Evolutionary conservation across 2,797 vertebrate genomes (phyloP), one percentile per base, ranked within the genome.

Genomic region (Pyrrhura leucotis): DNA sequence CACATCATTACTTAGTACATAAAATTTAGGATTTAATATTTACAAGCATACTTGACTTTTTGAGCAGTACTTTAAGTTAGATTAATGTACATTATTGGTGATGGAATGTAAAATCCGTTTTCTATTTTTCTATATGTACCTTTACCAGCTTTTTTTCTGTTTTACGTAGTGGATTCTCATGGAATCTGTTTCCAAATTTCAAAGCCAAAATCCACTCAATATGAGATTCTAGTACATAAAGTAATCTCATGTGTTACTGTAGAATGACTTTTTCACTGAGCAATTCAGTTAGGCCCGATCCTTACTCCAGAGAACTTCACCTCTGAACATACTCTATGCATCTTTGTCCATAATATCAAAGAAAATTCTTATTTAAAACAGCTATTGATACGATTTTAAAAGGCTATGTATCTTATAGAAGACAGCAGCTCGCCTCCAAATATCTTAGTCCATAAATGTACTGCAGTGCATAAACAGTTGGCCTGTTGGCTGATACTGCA

Each of bases 381-480:
- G 20, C 25, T 63, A 10, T 28, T 48, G 53, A 29, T 75, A 29
- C 1, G 2, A 10, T 37, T 85, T 88, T 81, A 23, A 62, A 72
- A 66, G 26, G 8, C 20, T 72, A 7, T 47, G 4, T 77, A 33
- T 47, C 29, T 78, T 65, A 18, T 0, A 72, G 18, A 58, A 29
- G 26, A 56, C 35, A 67, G 19, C 35, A 89, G 12, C 21, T 85
- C 1, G 0, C 44, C 31, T 80, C 21, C 25, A 58, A 50, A 51
- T 68, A 7, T 61, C 39, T 39, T 35, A 20, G 25, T 81, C 58
- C 7, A 8, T 77, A 47, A 80, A 77, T n/a, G 10, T 48, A 42
- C 2, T 44, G 11, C 0, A 10, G 0, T 20, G 3, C 31, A 12
- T 67, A 67, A 88, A 31, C 9, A n/a, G 31, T 9, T 59, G 12